Evolutionary conservation across 2,888 invertebrate genomes (phyloP), one percentile per base, ranked within the genome.

Genomic region (Agriopis leucophaearia): DNA sequence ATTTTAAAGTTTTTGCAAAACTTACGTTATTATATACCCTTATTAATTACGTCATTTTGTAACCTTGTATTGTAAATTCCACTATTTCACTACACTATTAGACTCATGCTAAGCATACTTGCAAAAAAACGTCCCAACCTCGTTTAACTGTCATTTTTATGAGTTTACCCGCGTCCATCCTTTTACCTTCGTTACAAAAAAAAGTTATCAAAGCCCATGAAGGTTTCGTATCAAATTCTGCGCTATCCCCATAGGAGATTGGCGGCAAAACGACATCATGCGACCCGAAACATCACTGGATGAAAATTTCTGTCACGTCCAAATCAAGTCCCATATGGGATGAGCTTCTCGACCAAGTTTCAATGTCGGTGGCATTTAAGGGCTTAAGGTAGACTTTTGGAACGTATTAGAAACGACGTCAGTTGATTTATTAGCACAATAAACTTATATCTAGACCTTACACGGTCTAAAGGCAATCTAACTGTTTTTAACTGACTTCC

Each of bases 251-350:
- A 72, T 66, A 77, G 75, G 80, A 85, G 82, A 87, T 89, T 85
- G 84, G 87, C 81, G 80, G 83, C 85, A 84, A 86, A 88, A 83
- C 79, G 83, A 81, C 82, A 81, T 81, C 81, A 80, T 78, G 76
- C 78, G 80, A 81, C 81, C 83, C 81, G 79, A 82, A 86, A 85
- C 81, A 83, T 84, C 78, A 78, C 73, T 71, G 72, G 75, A 85
- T 82, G 75, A 81, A 77, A 75, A 90, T 90, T 88, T 88, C 35
- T 62, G 79, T 86, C 91, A 90, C 91, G 91, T 89, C 68, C 83
- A 77, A 82, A 85, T 85, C 85, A 84, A 81, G 84, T 77, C 85
- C 86, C 86, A 82, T 86, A 88, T 83, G 88, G 84, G 84, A 85
- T 86, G 79, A 83, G 85, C 82, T 84, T 83, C 84, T 76, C 81